Evolutionary conservation across 1,140 invertebrate genomes (phyloP).

Genomic region (Zaprionus nigranus): DNA sequence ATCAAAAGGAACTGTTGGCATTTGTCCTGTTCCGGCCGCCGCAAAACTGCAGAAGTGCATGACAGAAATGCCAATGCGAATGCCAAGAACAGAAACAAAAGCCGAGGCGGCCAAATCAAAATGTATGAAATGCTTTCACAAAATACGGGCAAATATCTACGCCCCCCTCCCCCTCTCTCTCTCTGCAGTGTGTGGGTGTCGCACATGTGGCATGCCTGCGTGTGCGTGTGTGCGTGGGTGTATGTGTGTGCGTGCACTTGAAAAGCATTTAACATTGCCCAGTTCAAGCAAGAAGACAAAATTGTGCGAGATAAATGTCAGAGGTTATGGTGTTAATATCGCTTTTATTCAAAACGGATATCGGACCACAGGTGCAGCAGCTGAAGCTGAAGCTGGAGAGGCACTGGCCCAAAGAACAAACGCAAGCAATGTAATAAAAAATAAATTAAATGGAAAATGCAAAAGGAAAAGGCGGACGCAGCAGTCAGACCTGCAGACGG

Average conservation of each 20-base stretch:
- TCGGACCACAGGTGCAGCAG: conserved; percentile 36
- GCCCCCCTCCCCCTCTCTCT: neutral
- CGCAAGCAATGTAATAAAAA: conserved; percentile 70
- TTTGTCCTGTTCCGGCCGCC: conserved; percentile 42
- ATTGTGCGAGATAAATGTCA: conserved; percentile 68
- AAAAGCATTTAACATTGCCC: conserved; percentile 61
- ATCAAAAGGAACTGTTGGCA: conserved; percentile 24
- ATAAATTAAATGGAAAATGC: conserved; percentile 83
- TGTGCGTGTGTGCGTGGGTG: conserved; percentile 29
- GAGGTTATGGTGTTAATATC: conserved; percentile 81
- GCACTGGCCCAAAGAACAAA: conserved; percentile 57
- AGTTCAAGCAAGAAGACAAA: conserved; percentile 30
- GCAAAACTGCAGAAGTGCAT: conserved; percentile 50
- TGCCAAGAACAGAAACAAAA: conserved; percentile 56
- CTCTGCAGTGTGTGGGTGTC: conserved; percentile 9
- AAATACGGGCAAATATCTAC: conserved; percentile 25
- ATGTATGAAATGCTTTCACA: conserved; percentile 56
- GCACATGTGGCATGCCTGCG: conserved; percentile 40
- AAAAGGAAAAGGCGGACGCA: conserved; percentile 39
- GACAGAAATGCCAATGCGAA: conserved; percentile 52
- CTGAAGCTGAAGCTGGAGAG: neutral
- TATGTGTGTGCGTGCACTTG: conserved; percentile 49
- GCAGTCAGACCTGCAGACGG: conserved; percentile 28
- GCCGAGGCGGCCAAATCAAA: conserved; percentile 45
- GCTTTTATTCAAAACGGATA: conserved; percentile 82